phyloP scores from a whole-genome alignment of 2,888 invertebrate genomes.

The Caenorhabditis sulstoni region DNA sequence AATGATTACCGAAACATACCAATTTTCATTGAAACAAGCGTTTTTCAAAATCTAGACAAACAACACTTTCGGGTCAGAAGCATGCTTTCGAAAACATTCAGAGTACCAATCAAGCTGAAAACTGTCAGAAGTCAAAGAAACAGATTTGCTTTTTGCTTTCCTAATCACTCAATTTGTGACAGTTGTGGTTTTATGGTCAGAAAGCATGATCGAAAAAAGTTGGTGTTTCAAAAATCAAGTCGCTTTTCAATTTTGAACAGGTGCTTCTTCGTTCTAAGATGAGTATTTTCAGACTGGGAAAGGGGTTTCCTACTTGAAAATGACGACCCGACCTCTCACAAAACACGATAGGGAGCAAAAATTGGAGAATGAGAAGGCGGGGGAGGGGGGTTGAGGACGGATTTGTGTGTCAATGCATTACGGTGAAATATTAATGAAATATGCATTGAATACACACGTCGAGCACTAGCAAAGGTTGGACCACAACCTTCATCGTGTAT shows the following conservation, averaged over 20 bases:
- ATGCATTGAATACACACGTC: conserved; percentile 29
- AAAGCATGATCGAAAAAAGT: neutral
- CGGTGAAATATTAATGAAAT: conserved; percentile 53
- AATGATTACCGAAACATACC: too few relatives aligned
- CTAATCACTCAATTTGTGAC: conserved; percentile 8
- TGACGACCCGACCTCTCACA: neutral
- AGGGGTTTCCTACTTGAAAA: neutral
- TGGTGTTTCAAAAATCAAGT: neutral
- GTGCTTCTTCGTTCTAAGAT: neutral
- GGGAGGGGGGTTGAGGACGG: neutral
- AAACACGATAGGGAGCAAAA: conserved; percentile 25
- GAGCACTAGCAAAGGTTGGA: conserved; percentile 4
- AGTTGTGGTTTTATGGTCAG: neutral
- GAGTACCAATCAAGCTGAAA: neutral
- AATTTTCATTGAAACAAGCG: too few relatives aligned
- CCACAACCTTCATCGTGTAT: neutral
- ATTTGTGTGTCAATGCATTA: conserved; percentile 44
- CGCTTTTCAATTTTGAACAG: neutral
- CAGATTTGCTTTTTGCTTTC: neutral
- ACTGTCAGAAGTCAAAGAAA: neutral
- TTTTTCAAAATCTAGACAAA: too few relatives aligned
- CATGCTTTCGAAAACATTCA: neutral
- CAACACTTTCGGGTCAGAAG: too few relatives aligned
- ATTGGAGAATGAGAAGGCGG: conserved; percentile 43
- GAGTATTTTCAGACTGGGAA: neutral